Evolutionary conservation across 2,797 vertebrate species (phyloP).

Genomic region (Poeciliopsis infans): DNA sequence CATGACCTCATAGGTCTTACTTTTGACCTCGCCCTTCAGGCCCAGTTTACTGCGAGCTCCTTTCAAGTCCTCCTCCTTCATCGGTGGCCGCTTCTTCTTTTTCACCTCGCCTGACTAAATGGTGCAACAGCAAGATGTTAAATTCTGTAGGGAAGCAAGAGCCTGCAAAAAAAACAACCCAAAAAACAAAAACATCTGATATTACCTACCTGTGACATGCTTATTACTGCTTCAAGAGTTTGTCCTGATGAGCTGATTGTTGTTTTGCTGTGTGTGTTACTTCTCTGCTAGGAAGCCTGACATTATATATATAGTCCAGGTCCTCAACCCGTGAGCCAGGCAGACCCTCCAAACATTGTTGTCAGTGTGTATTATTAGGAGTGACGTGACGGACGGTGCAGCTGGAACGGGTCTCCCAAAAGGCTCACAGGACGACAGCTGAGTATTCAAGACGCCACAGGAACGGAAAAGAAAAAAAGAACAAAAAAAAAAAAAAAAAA

Average conservation of each 20-base stretch:
- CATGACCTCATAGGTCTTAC: constrained; percentile 98
- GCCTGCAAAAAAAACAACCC: too few species aligned
- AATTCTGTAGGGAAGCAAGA: not conserved
- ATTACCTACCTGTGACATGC: constrained; percentile 80
- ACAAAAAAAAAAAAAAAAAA: not conserved
- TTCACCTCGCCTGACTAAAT: constrained; percentile 81
- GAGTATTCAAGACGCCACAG: constrained; percentile 47
- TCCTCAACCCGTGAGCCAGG: constrained; percentile 51
- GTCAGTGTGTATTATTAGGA: constrained; percentile 82
- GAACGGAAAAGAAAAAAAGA: not conserved
- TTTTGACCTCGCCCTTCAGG: constrained; percentile 91
- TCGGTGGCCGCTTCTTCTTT: constrained; percentile 92
- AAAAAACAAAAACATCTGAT: not conserved
- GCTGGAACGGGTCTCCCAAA: constrained; percentile 56
- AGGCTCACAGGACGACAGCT: constrained; percentile 66
- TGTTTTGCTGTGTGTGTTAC: constrained; percentile 30
- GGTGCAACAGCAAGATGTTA: not conserved
- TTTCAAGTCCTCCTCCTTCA: constrained; percentile 95
- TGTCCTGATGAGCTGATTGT: constrained; percentile 12
- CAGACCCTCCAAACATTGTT: constrained; percentile 60
- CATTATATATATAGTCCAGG: constrained; percentile 73
- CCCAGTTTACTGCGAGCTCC: constrained; percentile 90
- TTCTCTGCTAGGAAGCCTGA: constrained; percentile 35
- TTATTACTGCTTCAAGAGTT: constrained; percentile 23
- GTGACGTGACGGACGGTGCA: constrained; percentile 64